Evolutionary conservation across 2,797 vertebrate genomes (phyloP).

Genomic region (Ctenosaura bakeri): DNA sequence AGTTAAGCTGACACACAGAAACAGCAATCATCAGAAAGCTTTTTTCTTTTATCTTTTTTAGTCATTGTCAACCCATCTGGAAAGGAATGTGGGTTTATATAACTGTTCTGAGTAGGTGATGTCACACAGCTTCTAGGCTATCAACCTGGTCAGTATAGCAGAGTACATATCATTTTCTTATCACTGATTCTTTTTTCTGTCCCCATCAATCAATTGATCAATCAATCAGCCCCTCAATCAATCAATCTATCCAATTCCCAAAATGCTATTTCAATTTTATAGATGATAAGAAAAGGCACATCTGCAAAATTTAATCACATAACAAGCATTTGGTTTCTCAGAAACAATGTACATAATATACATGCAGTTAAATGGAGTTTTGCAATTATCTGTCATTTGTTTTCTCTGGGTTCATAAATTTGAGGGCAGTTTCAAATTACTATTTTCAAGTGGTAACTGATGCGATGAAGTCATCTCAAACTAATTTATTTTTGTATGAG

Average conservation of each 20-base stretch:
- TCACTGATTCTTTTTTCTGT: slow-evolving; percentile 59
- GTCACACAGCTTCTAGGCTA: slow-evolving; percentile 23
- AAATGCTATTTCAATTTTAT: slow-evolving; percentile 41
- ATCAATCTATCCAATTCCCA: neutral
- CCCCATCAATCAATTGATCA: neutral
- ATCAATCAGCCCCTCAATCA: neutral
- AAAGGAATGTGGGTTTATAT: slow-evolving; percentile 38
- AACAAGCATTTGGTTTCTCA: slow-evolving; percentile 53
- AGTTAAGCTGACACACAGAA: slow-evolving; percentile 13
- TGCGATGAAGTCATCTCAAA: neutral
- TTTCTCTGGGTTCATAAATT: slow-evolving; percentile 57
- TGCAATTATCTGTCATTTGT: slow-evolving; percentile 55
- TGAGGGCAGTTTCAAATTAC: neutral
- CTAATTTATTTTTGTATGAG: neutral
- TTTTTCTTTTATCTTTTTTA: slow-evolving; percentile 48
- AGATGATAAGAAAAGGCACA: slow-evolving; percentile 51
- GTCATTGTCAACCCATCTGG: slow-evolving; percentile 36
- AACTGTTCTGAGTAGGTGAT: slow-evolving; percentile 9
- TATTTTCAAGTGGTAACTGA: neutral
- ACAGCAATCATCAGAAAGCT: slow-evolving; percentile 18
- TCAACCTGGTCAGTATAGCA: slow-evolving; percentile 52
- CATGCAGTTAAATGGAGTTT: slow-evolving; percentile 63
- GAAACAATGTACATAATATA: slow-evolving; percentile 60
- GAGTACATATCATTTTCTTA: neutral
- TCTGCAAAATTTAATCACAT: slow-evolving; percentile 25